A percentile compares a stretch with the other conserved stretches of the same genome.
Evolutionary conservation across 2,113 vertebrate species (phyloP).

Genomic region (Fulica atra): DNA sequence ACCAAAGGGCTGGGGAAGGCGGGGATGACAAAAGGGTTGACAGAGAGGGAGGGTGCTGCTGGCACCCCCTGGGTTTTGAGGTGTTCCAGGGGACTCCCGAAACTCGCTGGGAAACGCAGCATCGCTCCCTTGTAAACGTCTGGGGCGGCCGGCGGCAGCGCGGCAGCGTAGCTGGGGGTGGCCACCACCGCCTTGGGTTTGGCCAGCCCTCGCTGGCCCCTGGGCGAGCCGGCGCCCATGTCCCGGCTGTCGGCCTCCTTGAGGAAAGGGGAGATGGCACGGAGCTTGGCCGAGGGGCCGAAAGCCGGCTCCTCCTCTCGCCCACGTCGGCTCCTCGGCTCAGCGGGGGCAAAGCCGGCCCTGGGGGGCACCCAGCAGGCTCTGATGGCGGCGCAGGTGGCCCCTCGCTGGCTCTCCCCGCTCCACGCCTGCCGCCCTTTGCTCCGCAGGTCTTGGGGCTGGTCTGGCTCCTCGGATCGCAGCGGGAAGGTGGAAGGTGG

Average conservation of each 20-base stretch:
- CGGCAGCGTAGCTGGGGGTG: neutral
- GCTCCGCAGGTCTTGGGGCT: slow-evolving; percentile 23
- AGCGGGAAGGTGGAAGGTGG: neutral
- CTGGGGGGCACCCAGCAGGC: slow-evolving; percentile 70
- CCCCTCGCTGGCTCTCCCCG: neutral
- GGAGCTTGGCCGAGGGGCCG: neutral
- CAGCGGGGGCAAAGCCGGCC: neutral
- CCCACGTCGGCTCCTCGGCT: neutral
- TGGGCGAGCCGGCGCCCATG: neutral
- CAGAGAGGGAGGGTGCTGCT: neutral
- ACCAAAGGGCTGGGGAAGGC: slow-evolving; percentile 72
- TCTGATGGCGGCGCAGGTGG: neutral
- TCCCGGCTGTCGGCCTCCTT: neutral
- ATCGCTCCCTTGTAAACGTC: slow-evolving; percentile 58
- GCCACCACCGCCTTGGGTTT: slow-evolving; percentile 23
- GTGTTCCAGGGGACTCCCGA: slow-evolving; percentile 29
- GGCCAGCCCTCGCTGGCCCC: neutral
- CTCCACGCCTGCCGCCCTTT: neutral
- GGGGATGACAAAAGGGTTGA: slow-evolving; percentile 68
- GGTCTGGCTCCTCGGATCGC: neutral
- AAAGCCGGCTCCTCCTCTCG: neutral
- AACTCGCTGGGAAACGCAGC: slow-evolving; percentile 54
- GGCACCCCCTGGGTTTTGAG: slow-evolving; percentile 45
- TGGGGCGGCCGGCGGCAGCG: neutral
- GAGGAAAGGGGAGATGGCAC: slow-evolving; percentile 23